phyloP scores from a whole-genome alignment of 2,888 invertebrate genomes.

The Blastobasis adustella region DNA sequence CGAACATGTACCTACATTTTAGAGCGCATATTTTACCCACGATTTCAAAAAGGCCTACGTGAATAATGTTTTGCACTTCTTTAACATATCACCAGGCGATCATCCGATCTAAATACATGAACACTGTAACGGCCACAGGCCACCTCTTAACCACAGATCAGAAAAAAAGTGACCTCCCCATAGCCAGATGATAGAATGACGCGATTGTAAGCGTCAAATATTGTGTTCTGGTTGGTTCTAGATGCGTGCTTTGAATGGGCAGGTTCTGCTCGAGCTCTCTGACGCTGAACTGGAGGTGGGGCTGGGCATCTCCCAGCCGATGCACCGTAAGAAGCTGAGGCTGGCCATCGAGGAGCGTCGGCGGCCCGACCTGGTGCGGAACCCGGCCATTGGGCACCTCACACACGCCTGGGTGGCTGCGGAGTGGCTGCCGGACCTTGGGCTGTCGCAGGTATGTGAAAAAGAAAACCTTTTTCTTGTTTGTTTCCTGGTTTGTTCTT shows the following conservation, averaged over 20 bases:
- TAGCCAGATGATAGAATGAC: constrained; percentile 24
- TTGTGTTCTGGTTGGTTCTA: constrained; percentile 78
- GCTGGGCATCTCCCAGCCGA: constrained; percentile 91
- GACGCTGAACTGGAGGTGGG: constrained; percentile 94
- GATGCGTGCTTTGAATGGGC: constrained; percentile 80
- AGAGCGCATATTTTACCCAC: too few relatives aligned
- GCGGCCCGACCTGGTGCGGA: constrained; percentile 89
- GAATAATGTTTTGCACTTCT: too few relatives aligned
- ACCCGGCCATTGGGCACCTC: constrained; percentile 89
- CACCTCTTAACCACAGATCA: too few relatives aligned
- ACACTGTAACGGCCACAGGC: too few relatives aligned
- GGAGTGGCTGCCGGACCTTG: constrained; percentile 94
- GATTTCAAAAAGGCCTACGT: too few relatives aligned
- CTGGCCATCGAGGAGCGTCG: constrained; percentile 95
- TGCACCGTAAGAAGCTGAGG: constrained; percentile 94
- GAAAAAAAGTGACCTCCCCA: too few relatives aligned
- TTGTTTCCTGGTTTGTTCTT: too few relatives aligned
- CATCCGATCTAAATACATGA: too few relatives aligned
- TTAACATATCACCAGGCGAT: too few relatives aligned
- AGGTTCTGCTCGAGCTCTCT: constrained; percentile 93
- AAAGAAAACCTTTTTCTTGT: too few relatives aligned
- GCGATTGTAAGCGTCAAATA: constrained; percentile 70
- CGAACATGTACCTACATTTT: too few relatives aligned
- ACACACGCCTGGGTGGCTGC: constrained; percentile 95
- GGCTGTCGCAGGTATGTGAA: constrained; percentile 80